Percentiles rank a stretch among this genome's conserved stretches.
phyloP scores from a whole-genome alignment of 2,888 invertebrate species.

The Apodemia arnacis region DNA sequence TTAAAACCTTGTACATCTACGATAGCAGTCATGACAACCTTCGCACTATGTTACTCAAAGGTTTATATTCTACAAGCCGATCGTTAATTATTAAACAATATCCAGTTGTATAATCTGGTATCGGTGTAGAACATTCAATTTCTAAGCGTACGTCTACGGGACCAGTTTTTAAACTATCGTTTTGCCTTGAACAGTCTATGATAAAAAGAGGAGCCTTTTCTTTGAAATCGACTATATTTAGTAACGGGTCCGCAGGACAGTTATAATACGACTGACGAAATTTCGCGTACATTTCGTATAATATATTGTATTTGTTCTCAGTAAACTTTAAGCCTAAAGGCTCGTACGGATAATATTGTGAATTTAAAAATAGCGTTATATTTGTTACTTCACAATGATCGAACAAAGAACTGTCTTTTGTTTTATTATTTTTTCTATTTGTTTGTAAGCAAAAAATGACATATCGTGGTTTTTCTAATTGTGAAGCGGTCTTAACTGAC shows the following conservation, averaged over 20 bases:
- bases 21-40: not conserved
- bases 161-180: not conserved
- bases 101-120: not conserved
- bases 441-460: not conserved
- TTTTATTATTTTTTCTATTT: too few relatives aligned
- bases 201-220: not conserved
- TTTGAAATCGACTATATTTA: too few relatives aligned
- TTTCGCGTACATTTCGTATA: too few relatives aligned
- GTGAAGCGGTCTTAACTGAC: not conserved
- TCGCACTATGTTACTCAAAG: not conserved
- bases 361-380: not conserved
- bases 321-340: too few relatives aligned
- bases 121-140: not conserved
- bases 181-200: not conserved
- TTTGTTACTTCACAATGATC: constrained; percentile 6
- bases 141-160: not conserved
- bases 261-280: too few relatives aligned
- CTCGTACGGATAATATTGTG: too few relatives aligned
- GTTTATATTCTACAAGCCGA: not conserved
- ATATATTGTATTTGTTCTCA: too few relatives aligned
- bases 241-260: too few relatives aligned
- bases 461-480: not conserved
- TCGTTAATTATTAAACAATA: not conserved
- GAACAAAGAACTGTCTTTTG: not conserved
- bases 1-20: not conserved